Conservation (phyloP, 2,113 vertebrate species). For the Callaeas wilsoni region DNA sequence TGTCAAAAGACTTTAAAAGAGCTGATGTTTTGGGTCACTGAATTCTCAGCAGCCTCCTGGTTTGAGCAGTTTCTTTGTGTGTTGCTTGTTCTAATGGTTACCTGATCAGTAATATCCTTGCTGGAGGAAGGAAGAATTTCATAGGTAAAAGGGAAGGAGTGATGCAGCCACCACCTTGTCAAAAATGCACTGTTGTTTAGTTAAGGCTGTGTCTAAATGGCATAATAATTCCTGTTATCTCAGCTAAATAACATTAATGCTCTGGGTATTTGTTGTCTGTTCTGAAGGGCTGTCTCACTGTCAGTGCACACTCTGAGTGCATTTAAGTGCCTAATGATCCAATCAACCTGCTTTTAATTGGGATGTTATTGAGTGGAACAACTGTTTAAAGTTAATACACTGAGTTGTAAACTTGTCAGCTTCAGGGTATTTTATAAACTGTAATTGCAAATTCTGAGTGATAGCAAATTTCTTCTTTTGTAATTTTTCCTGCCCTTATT, state of each 20-base stretch:
- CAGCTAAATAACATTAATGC: not conserved
- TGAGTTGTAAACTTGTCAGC: not conserved
- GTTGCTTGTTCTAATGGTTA: not conserved
- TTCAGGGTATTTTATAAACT: not conserved
- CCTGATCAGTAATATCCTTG: not conserved
- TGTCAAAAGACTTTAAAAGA: not conserved
- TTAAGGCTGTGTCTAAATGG: not conserved
- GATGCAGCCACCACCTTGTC: not conserved
- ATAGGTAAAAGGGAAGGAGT: not conserved
- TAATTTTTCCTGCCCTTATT: not conserved
- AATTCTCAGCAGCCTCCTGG: not conserved
- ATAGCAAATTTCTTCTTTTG: not conserved
- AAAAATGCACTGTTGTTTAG: not conserved
- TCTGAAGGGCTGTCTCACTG: not conserved
- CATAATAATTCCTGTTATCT: not conserved
- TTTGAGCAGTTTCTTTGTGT: not conserved
- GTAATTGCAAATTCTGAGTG: not conserved
- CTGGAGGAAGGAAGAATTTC: not conserved
- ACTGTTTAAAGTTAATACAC: not conserved
- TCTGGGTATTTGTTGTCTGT: not conserved
- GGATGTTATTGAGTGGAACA: conserved; percentile 2
- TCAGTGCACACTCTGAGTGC: not conserved
- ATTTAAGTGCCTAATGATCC: conserved; percentile 10
- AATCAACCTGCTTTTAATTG: conserved; percentile 20
- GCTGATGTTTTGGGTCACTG: not conserved